These are phyloP conservation scores for Lepidocyrtoides sp. DNA, from an alignment of 2,888 invertebrate genomes.

Conservation along the genomic window DNA sequence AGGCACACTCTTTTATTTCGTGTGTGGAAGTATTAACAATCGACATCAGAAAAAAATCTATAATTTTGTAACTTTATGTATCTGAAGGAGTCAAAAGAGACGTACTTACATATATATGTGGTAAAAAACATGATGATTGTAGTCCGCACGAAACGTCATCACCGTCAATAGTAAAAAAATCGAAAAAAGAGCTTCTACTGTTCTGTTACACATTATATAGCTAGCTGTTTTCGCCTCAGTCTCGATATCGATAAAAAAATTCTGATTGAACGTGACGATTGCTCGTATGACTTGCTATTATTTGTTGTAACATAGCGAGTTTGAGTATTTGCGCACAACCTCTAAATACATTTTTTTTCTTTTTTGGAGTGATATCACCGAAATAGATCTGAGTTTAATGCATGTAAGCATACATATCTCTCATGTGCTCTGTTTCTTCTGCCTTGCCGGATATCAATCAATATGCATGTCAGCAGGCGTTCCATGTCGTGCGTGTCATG, in stretches of 20 bases:
- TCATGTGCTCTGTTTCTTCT: slow-evolving; percentile 37
- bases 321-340: neutral
- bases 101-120: neutral
- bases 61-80: neutral
- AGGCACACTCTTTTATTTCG: slow-evolving; percentile 23
- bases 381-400: neutral
- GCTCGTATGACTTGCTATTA: slow-evolving; percentile 51
- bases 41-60: neutral
- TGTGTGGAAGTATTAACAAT: neutral
- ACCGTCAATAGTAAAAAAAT: neutral
- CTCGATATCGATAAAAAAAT: slow-evolving; percentile 63
- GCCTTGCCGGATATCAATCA: slow-evolving; percentile 73
- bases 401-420: neutral
- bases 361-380: neutral
- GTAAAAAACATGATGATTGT: slow-evolving; percentile 36
- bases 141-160: slow-evolving; percentile 43
- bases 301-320: neutral
- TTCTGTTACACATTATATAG: no score
- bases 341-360: neutral
- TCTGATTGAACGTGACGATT: slow-evolving; percentile 73
- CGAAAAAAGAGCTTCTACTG: no score
- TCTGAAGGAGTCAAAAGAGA: neutral
- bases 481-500: slow-evolving; percentile 77
- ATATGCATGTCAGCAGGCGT: slow-evolving; percentile 77
- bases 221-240: slow-evolving; percentile 11